Evolutionary conservation across 1,140 invertebrate genomes (phyloP), one percentile per base, ranked within the genome.

Genomic region (Drosophila trapezifrons): DNA sequence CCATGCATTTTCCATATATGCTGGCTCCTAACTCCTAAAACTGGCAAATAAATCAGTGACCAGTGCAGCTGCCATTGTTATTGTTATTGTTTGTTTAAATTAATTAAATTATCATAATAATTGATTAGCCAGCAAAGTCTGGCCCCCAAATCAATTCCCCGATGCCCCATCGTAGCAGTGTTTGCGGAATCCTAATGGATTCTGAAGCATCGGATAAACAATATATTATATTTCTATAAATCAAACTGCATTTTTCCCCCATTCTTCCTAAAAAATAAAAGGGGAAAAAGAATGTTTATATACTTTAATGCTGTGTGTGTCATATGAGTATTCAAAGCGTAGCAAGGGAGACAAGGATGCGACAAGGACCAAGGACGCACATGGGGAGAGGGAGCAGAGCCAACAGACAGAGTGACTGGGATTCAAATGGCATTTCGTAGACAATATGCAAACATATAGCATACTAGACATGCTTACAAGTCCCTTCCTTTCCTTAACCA

Each of bases 381-480:
- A 56, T 7, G 32, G 27, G 18, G 37, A n/a, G 17, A 38, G 29
- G 7, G 55, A 1, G 13, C 1, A 18, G 52, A 27, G 1, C 9
- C 29, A 37, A 78, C 75, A 56, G 67, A 59, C 76, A 65, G 57
- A 57, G 52, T 72, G 75, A 82, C 80, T 75, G 63, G 35, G 82
- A 86, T 55, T 82, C 71, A 71, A 76, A 86, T 79, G 80, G 83
- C 76, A 86, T 86, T 85, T 81, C 82, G 65, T 63, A 85, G 82
- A 86, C 82, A 85, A 85, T 81, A 86, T 87, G 83, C 78, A 87
- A 82, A 87, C 82, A 86, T 85, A 85, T 81, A 75, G 74, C 74
- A 74, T 78, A 75, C 81, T 78, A 85, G 69, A 82, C 79, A 81
- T 64, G 63, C 64, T 66, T 58, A 38, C 59, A 75, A 54, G 38